Base-by-base conservation (phyloP, 2,113 vertebrate genomes). In the Morone saxatilis region DNA sequence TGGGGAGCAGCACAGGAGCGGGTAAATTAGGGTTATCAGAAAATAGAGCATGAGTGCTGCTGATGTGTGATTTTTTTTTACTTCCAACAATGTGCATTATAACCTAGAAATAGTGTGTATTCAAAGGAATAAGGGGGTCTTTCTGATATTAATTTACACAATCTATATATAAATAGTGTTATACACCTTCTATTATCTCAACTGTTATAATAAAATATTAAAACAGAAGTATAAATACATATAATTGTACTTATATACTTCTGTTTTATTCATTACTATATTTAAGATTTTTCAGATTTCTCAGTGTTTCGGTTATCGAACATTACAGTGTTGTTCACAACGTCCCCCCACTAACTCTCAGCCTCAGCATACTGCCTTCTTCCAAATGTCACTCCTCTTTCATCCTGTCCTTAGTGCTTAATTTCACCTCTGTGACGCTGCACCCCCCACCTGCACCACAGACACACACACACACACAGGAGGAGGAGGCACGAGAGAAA, bases 361-460 rank as follows among this genome's bases (percentile, higher is more conserved):
- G 71, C 67, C 31, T 47, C 48, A 80, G 51, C 51, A 63, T 78
- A 65, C 48, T 69, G 70, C 66, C 53, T 73, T 54, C 63, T 53
- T 82, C 60, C 62, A 90, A 90, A 92, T 91, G 91, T 90, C 84
- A 91, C 41, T n/a, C 60, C 51, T 75, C 81, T 90, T 91, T 91
- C 74, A 88, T 90, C 82, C 20, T 80, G 65, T 47, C 71, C 65
- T 56, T 65, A 36, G n/a, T 54, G 71, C 59, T 84, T 80, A 45
- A 75, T 76, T 85, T 80, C 70, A 87, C 77, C 67, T 70, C 73
- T 83, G 63, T 87, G 77, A 83, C 19, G 2, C 73, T 48, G 66
- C 67, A 76, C 16, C 71, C 47, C 71, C 63, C 19, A 12, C 68
- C 6, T 60, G 31, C 48, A 25, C 17, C 63, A 50, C 31, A 25